Base-by-base conservation (phyloP, 2,797 vertebrate species). In the Liparis tanakae region DNA sequence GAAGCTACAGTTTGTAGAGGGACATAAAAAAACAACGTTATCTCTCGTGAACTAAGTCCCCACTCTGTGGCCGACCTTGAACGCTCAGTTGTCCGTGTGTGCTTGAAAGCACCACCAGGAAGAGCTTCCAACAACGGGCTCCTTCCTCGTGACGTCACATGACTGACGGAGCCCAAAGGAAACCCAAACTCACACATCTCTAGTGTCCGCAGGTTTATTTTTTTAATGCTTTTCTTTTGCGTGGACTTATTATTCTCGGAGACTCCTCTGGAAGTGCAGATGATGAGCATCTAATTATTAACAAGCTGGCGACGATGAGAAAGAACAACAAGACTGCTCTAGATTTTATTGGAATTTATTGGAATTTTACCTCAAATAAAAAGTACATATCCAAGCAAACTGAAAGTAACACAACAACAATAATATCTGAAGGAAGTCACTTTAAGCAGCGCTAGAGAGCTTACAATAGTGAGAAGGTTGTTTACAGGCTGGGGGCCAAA, bases 41-140 rank as follows among this genome's bases (percentile, higher is more conserved):
- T n/a, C n/a, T n/a, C n/a, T n/a, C 33, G 15, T 59, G 65, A 62
- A 34, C 6, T 20, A 34, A 71, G 20, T 36, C 30, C n/a, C n/a
- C n/a, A n/a, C n/a, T n/a, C n/a, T n/a, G n/a, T n/a, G n/a, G 51
- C 33, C 10, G 9, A 61, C 50, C 30, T 20, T 36, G 50, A 74
- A 81, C 68, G 56, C 46, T 73, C 65, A 69, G 17, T 34, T 69
- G 55, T 67, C 46, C 44, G 63, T 39, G 46, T 54, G 50, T 12
- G 12, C 66, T 34, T 60, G 20, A 74, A 69, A 63, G 53, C 69
- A 50, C 37, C 37, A 20, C n/a, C n/a, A n/a, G n/a, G n/a, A n/a
- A n/a, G n/a, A n/a, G n/a, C n/a, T n/a, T n/a, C n/a, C n/a, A n/a
- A n/a, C n/a, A n/a, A n/a, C n/a, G n/a, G n/a, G n/a, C n/a, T n/a